A percentile compares a stretch with the other conserved stretches of the same genome.
phyloP scores from a whole-genome alignment of 1,140 invertebrate genomes.

The Pseudobourletiella spinata region DNA sequence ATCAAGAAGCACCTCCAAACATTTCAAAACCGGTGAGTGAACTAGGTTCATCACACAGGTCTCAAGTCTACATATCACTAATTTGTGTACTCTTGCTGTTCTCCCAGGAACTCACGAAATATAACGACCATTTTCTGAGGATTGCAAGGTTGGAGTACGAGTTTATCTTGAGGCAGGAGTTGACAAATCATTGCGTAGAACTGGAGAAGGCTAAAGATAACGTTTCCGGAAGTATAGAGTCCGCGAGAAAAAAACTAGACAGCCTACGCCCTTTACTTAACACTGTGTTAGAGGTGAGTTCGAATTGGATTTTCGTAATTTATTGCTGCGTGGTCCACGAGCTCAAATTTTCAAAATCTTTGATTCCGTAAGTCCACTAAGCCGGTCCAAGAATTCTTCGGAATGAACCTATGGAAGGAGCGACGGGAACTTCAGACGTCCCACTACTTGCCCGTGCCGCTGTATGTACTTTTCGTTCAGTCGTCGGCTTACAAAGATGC shows the following conservation, averaged over 20 bases:
- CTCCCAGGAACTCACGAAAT: slow-evolving; percentile 53
- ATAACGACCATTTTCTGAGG: slow-evolving; percentile 66
- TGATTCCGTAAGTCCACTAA: slow-evolving; percentile 57
- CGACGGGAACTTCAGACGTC: slow-evolving; percentile 65
- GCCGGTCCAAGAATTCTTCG: slow-evolving; percentile 80
- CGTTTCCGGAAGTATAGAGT: slow-evolving; percentile 63
- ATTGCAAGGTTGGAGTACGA: slow-evolving; percentile 86
- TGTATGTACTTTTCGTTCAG: slow-evolving; percentile 84
- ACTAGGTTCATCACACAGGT: too few relatives aligned
- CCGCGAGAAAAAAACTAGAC: slow-evolving; percentile 68
- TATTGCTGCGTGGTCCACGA: too few relatives aligned
- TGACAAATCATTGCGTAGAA: slow-evolving; percentile 64
- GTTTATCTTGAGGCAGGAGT: slow-evolving; percentile 73
- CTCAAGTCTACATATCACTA: neutral
- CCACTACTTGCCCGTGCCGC: slow-evolving; percentile 62
- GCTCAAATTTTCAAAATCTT: neutral
- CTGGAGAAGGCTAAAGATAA: slow-evolving; percentile 66
- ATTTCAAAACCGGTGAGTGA: slow-evolving; percentile 58
- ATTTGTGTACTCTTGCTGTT: slow-evolving; percentile 1
- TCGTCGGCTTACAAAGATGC: slow-evolving; percentile 65
- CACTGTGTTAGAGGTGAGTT: slow-evolving; percentile 54
- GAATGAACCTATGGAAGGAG: slow-evolving; percentile 43
- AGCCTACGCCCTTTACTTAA: slow-evolving; percentile 70
- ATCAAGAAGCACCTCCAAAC: slow-evolving; percentile 63
- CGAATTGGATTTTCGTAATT: neutral